These are phyloP conservation scores for Peromyscus aztecus DNA, from an alignment of 2,797 vertebrate species.

Conservation along the genomic window DNA sequence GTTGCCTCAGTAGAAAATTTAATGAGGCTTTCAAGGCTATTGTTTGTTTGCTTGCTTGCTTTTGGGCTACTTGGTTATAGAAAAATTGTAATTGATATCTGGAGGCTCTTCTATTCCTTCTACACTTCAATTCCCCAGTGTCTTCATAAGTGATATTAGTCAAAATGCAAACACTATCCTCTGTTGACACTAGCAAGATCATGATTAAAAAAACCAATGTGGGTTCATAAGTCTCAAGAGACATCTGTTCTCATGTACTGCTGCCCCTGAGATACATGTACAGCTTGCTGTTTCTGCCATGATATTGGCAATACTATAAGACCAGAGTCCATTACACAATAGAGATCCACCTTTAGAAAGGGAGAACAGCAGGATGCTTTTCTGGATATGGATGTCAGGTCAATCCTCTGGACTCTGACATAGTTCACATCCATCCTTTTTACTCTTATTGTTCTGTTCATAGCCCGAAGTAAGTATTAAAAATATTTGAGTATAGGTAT, in stretches of 20 bases:
- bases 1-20: background rate
- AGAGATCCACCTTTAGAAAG: background rate
- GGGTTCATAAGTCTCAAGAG: background rate
- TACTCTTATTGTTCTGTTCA: background rate
- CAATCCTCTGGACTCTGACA: background rate
- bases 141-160: background rate
- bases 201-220: background rate
- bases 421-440: background rate
- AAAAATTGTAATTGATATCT: background rate
- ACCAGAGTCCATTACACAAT: background rate
- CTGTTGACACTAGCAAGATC: background rate
- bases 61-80: background rate
- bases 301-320: background rate
- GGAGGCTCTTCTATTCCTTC: background rate
- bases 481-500: too few species aligned
- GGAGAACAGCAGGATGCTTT: background rate
- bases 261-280: background rate
- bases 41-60: background rate
- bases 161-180: background rate
- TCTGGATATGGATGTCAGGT: background rate
- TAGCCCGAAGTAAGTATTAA: conserved; percentile 51
- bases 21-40: background rate
- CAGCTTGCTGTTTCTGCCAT: background rate
- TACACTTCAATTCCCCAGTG: background rate
- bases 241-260: background rate